A percentile compares a stretch with the other conserved stretches of the same genome.
Conservation (phyloP, 2,113 vertebrate genomes). For the Anoura caudifer region DNA sequence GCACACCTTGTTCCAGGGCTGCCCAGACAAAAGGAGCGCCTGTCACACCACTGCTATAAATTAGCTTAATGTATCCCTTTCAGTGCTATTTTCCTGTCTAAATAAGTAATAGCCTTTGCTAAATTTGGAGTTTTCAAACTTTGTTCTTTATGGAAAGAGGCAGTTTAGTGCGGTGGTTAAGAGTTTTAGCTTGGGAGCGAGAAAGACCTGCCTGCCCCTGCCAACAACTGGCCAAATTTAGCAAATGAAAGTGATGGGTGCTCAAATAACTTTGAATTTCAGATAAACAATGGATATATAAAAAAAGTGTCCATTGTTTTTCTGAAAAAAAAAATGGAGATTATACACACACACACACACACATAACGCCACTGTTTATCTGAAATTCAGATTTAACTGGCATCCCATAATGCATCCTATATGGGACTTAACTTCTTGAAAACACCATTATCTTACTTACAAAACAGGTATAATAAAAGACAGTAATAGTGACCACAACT, state of each 20-base stretch:
- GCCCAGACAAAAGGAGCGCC: not conserved
- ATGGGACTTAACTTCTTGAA: not conserved
- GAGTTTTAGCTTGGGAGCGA: not conserved
- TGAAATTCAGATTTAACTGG: slow-evolving; percentile 4
- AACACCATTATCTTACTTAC: not conserved
- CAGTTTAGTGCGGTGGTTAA: not conserved
- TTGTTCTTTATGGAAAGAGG: not conserved
- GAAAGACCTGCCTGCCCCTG: not conserved
- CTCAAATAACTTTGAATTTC: not conserved
- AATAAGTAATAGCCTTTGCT: not conserved
- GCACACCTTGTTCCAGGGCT: not conserved
- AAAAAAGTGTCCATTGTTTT: not conserved
- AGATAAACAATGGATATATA: not conserved
- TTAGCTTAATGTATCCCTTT: not conserved
- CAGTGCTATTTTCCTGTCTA: not conserved
- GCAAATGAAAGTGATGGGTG: not conserved
- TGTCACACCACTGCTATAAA: not conserved
- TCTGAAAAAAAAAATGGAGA: not conserved
- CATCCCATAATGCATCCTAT: not conserved
- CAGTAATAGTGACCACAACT: not conserved
- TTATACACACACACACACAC: too few species aligned
- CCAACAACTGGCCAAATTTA: not conserved
- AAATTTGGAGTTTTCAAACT: not conserved
- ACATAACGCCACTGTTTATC: not conserved
- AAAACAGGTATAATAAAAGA: not conserved